Base-by-base conservation (phyloP, 2,113 vertebrate species). In the Entelurus aequoreus region DNA sequence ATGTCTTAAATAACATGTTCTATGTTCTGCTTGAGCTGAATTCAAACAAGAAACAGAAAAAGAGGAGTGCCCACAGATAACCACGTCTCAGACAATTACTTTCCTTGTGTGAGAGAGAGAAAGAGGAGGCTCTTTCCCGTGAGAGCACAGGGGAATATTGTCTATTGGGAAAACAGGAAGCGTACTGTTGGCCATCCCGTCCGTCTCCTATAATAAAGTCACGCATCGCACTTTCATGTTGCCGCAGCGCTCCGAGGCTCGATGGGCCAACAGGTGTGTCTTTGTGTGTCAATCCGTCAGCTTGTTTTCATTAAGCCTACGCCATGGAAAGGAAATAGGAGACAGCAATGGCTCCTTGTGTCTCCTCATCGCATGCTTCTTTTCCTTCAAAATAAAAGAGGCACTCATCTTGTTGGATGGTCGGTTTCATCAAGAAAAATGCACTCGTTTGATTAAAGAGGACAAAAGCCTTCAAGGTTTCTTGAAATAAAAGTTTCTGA, bases 1-100 rank as follows among this genome's bases (percentile, higher is more conserved):
- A 67, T 6, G 68, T 82, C 84, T 86, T 84, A 76, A 84, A 76
- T 86, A 82, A 82, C 84, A 12, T 51, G 66, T 70, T 57, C 63
- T 49, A 57, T 54, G 68, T 76, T 71, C 67, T 65, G 64, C 5
- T 74, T 59, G 57, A 63, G 58, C 58, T 52, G 42, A 60, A 74
- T 70, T 77, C 60, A 65, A 68, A 76, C 56, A 61, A 60, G 64
- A 64, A 40, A 48, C 8, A 61, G 5, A 63, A 11, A 58, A 13
- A 63, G 42, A 60, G 36, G 71, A 69, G 71, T 40, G 66, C 63
- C 61, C 51, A 11, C 65, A 79, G 81, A 85, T 78, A 81, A 82
- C 54, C 55, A 66, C 54, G 75, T 75, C 68, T 64, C 28, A 56
- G 61, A 85, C 86, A 87, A 78, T 71, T 69, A 16, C 55, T 46